Conservation (phyloP, 2,888 invertebrate genomes). For the Ctenicera cuprea region DNA sequence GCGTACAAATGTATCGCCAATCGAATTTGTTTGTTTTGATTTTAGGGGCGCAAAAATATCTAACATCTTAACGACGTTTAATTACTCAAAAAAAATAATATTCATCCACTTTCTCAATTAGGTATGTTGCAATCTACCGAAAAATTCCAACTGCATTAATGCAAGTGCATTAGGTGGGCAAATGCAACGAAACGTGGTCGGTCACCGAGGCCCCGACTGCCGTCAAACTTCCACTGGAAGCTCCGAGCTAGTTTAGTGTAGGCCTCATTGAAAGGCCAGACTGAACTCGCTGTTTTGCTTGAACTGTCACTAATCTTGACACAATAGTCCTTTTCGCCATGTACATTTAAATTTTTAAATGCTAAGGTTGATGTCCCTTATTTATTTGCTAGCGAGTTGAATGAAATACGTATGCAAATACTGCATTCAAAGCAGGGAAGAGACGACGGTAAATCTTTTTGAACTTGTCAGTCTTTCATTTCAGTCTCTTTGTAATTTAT, state of each 20-base stretch:
- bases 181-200: neutral
- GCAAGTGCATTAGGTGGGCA: neutral
- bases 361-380: slow-evolving; percentile 17
- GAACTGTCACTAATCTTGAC: slow-evolving; percentile 15
- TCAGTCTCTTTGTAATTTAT: too few species aligned
- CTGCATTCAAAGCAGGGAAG: slow-evolving; percentile 7
- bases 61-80: too few species aligned
- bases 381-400: slow-evolving; percentile 14
- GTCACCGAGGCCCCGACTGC: slow-evolving; percentile 10
- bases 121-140: too few species aligned
- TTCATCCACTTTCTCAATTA: too few species aligned
- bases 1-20: too few species aligned
- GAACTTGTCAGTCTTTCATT: too few species aligned
- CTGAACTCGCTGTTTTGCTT: slow-evolving; percentile 1
- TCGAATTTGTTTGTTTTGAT: too few species aligned
- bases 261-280: slow-evolving; percentile 19
- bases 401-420: slow-evolving; percentile 20
- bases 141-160: too few species aligned
- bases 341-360: slow-evolving; percentile 17
- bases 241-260: slow-evolving; percentile 9
- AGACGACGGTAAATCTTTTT: neutral
- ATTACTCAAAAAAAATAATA: too few species aligned
- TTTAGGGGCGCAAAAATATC: too few species aligned
- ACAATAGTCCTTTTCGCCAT: slow-evolving; percentile 17
- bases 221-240: slow-evolving; percentile 8